A percentile compares a stretch with the other conserved stretches of the same genome.
These are phyloP conservation scores for Ptychoptera contaminata DNA, from an alignment of 2,888 invertebrate species.

Conservation along the genomic window DNA sequence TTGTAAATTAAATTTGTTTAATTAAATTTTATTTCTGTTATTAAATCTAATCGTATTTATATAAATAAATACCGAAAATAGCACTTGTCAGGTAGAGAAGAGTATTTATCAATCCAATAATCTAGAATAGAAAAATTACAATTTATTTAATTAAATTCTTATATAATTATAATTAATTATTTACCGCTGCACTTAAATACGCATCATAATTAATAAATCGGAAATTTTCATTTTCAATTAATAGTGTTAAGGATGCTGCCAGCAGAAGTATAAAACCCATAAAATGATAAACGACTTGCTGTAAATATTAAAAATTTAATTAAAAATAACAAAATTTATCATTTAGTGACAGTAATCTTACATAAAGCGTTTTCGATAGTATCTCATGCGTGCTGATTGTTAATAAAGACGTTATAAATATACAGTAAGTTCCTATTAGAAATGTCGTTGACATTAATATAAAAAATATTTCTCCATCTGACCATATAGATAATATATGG, in stretches of 20 bases:
- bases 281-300: constrained; percentile 73
- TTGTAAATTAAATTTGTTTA: too few relatives aligned
- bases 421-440: constrained; percentile 60
- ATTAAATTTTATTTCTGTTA: too few relatives aligned
- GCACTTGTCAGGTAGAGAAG: constrained; percentile 60
- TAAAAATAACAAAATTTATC: constrained; percentile 16
- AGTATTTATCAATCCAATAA: constrained; percentile 58
- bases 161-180: too few relatives aligned
- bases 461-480: constrained; percentile 47
- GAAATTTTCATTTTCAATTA: constrained; percentile 40
- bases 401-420: constrained; percentile 55
- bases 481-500: background rate
- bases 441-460: constrained; percentile 59
- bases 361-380: constrained; percentile 50
- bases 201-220: constrained; percentile 39
- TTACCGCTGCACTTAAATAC: constrained; percentile 46
- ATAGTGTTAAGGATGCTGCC: constrained; percentile 49
- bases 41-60: too few relatives aligned
- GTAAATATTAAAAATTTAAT: constrained; percentile 12
- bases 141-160: too few relatives aligned
- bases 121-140: constrained; percentile 3
- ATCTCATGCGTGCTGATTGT: constrained; percentile 68
- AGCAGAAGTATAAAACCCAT: constrained; percentile 57
- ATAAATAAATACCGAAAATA: constrained; percentile 35
- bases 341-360: constrained; percentile 18